Conservation (phyloP, 2,797 vertebrate genomes). For the Miichthys miiuy region DNA sequence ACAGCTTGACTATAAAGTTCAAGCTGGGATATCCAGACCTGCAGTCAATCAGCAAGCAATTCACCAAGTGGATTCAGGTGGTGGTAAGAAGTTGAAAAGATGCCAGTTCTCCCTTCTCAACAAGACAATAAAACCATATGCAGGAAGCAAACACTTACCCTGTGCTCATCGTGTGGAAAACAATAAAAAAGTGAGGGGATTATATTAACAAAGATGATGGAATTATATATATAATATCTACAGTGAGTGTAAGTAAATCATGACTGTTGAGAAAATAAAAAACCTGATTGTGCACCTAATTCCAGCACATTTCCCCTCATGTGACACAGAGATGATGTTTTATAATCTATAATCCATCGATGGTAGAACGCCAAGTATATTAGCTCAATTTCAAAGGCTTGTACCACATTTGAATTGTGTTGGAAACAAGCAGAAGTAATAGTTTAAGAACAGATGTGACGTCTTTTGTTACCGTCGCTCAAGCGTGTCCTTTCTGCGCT, state of each 20-base stretch:
- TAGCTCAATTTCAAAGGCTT: slow-evolving; percentile 5
- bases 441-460: slow-evolving; percentile 46
- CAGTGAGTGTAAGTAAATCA: not conserved
- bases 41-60: not conserved
- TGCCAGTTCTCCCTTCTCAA: not conserved
- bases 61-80: not conserved
- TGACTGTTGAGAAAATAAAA: not conserved
- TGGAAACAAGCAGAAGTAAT: slow-evolving; percentile 10
- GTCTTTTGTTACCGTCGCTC: slow-evolving; percentile 25
- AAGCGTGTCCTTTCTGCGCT: not conserved
- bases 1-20: not conserved
- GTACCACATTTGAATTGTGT: not conserved
- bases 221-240: not conserved
- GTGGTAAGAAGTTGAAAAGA: not conserved
- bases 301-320: not conserved
- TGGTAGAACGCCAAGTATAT: not conserved
- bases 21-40: not conserved
- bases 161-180: not conserved
- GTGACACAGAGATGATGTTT: slow-evolving; percentile 6
- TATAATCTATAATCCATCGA: not conserved
- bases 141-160: not conserved
- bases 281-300: too few relatives aligned
- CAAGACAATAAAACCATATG: not conserved
- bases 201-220: not conserved
- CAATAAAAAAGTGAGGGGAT: not conserved